Base-by-base conservation (phyloP, 2,113 vertebrate genomes). In the Anoplopoma fimbria region DNA sequence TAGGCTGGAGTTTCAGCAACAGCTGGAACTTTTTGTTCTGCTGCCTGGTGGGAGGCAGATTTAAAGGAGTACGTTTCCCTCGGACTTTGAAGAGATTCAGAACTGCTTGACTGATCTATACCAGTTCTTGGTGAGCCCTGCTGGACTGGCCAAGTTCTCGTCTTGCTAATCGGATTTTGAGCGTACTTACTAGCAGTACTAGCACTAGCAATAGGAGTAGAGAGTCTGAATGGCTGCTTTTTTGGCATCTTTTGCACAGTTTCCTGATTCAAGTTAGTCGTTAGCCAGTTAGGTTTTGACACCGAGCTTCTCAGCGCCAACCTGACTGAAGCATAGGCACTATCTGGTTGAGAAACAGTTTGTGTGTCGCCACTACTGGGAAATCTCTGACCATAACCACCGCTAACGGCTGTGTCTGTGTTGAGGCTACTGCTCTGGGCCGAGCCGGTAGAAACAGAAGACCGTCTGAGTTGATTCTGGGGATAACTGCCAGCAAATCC, bases 381-480 rank as follows among this genome's bases (percentile, higher is more conserved):
- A 10, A 57, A 17, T 61, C 34, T 47, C 49, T 31, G 19, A 27
- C 67, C 19, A 17, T 40, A 53, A 38, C 14, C 36, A 15, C 70
- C 27, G 57, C 14, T n/a, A 31, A 10, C 31, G 6, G 10, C 4
- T 17, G 62, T 0, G 0, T 10, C 1, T 5, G 31, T 6, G n/a
- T 42, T 21, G 27, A 67, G 2, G 51, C 51, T 69, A 6, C 55
- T 23, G 21, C 57, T 72, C 42, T 51, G 73, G 23, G 31, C 40
- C 15, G 55, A 67, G 57, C 23, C n/a, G 13, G 21, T 53, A 63
- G 33, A 74, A 68, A 40, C 0, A 1, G 38, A n/a, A 23, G 69
- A 68, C 57, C 53, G 89, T 93, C 93, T 90, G 88, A 91, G 79
- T 86, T 72, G 7, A 86, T 88, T 79, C 91, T 89, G 91, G 88